Evolutionary conservation across 2,888 invertebrate species (phyloP), one percentile per base, ranked within the genome.

Genomic region (Drosophila yooni): DNA sequence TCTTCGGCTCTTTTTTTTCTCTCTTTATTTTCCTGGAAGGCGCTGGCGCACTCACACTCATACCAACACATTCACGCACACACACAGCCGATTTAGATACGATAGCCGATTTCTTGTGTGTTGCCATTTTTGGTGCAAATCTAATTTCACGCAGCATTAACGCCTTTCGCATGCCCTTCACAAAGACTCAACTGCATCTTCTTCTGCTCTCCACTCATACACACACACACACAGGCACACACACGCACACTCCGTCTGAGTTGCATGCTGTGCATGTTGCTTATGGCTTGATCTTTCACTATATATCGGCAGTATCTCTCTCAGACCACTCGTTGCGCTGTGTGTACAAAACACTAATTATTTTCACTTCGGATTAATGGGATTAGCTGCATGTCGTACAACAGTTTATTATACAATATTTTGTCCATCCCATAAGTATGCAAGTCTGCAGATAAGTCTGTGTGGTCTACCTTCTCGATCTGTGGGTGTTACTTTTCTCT

Each of bases 131-230:
- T 81, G 84, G 74, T 81, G 88, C 88, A 92, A 92, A 92, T 92
- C 92, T 92, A 92, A 92, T 92, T 92, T 92, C 92, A 92, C 92
- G 92, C 92, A 91, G 92, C 88, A 92, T 92, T 92, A 92, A 92
- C 91, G 86, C 85, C 89, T 89, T 82, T 81, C 79, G 77, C 79
- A 82, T 83, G 83, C 84, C 81, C 89, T 85, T 88, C 89, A 71
- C 65, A 62, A 67, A 11, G 29, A 31, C 71, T 57, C 53, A 25
- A 38, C 72, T 56, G 70, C 72, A 66, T 46, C 64, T 56, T 59
- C 72, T 57, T 46, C 63, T 54, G 53, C 67, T 31, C 50, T 43
- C 21, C 25, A 36, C 56, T 31, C 25, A 33, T 1, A 36, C 7
- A 50, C 43, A 13, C 52, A 53, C 40, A 40, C 27, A 50, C 36